Evolutionary conservation across 2,113 vertebrate genomes (phyloP).

Genomic region (Balaeniceps rex): DNA sequence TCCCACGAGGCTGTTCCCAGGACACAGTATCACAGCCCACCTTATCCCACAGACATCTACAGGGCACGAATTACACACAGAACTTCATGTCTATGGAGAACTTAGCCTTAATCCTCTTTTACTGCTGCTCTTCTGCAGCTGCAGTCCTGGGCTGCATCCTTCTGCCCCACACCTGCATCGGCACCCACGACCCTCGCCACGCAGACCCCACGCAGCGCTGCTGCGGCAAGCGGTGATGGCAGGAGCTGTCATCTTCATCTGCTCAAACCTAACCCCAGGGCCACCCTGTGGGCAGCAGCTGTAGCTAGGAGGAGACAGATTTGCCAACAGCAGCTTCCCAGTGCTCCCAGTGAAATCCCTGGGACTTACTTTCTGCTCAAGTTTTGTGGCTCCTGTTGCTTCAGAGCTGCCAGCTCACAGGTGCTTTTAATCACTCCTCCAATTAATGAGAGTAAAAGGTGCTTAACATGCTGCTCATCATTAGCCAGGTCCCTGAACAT

Average conservation of each 20-base stretch:
- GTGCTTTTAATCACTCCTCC: not conserved
- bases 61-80: not conserved
- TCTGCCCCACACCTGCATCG: rapidly evolving
- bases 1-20: not conserved
- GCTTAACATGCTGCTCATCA: not conserved
- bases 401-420: not conserved
- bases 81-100: not conserved
- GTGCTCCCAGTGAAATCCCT: not conserved
- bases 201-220: rapidly evolving
- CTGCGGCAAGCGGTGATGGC: not conserved
- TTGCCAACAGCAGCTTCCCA: not conserved
- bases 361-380: not conserved
- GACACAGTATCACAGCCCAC: not conserved
- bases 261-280: not conserved
- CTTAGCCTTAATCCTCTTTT: not conserved
- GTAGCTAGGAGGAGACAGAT: not conserved
- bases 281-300: not conserved
- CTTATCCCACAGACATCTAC: not conserved
- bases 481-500: not conserved
- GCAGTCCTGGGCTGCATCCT: not conserved
- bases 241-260: not conserved
- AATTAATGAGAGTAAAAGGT: not conserved
- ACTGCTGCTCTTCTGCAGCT: not conserved
- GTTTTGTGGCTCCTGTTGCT: not conserved
- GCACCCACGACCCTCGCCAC: rapidly evolving